Evolutionary conservation across 2,888 invertebrate genomes (phyloP).

Genomic region (Hanleya hanleyi): DNA sequence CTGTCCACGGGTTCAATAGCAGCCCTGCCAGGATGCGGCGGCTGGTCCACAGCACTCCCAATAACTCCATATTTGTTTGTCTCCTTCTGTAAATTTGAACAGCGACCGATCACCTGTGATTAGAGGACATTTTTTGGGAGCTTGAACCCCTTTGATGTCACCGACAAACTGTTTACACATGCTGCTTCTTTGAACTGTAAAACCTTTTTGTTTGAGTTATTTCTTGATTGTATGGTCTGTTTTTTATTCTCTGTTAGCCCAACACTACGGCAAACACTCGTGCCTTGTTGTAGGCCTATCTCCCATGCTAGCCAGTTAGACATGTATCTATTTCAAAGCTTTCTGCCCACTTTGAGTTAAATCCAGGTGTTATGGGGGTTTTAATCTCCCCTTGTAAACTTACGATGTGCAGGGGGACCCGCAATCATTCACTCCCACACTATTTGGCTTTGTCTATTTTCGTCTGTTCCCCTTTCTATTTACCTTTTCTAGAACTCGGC

Average conservation of each 20-base stretch:
- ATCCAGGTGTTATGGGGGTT: slow-evolving; percentile 4
- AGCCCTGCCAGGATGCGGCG: neutral
- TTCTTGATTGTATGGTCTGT: slow-evolving; percentile 28
- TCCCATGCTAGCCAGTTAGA: neutral
- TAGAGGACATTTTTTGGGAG: slow-evolving; percentile 44
- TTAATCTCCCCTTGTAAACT: slow-evolving; percentile 9
- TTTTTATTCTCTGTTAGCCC: slow-evolving; percentile 25
- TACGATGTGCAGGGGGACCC: neutral
- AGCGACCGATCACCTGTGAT: slow-evolving; percentile 46
- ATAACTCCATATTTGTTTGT: slow-evolving; percentile 8
- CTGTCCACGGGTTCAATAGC: neutral
- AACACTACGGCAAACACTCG: neutral
- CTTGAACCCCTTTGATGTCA: slow-evolving; percentile 39
- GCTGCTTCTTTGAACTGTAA: slow-evolving; percentile 41
- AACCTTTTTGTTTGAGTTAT: slow-evolving; percentile 37
- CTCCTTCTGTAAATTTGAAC: slow-evolving; percentile 42
- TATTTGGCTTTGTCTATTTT: slow-evolving; percentile 8
- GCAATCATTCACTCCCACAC: slow-evolving; percentile 11
- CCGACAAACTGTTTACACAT: slow-evolving; percentile 32
- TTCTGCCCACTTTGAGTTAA: slow-evolving; percentile 7
- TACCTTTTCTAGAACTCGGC: neutral
- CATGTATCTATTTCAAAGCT: slow-evolving; percentile 11
- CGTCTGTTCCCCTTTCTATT: slow-evolving; percentile 5
- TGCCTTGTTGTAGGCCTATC: neutral
- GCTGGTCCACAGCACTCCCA: slow-evolving; percentile 4